Base-by-base conservation (phyloP, 1,140 invertebrate genomes). In the Aporrectodea caliginosa region DNA sequence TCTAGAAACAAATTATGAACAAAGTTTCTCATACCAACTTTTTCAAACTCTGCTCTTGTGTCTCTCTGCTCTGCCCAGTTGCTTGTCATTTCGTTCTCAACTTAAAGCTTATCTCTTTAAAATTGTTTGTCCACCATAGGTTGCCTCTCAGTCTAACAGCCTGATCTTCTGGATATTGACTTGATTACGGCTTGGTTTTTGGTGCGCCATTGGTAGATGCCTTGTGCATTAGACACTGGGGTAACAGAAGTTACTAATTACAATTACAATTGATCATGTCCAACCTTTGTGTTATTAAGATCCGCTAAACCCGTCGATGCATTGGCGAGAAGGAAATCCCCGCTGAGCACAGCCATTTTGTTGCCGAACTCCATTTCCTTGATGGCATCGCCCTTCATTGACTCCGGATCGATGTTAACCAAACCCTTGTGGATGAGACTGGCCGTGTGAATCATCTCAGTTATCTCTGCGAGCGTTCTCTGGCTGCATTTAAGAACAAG, bases 341-440 rank as follows among this genome's bases (percentile, higher is more conserved):
- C 96, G 85, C 93, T 94, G 0, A 98, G 89, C 16, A 98, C 89
- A 1, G 95, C 95, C 82, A 98, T 95, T 91, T 98, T 98, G 86
- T 98, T 98, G 6, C 95, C 95, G 89, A 95, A 96, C 73, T 93
- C 92, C 92, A 97, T 93, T 85, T 96, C 94, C 70, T 91, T 90
- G 16, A 91, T 87, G 78, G 91, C 82, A 29, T 83, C 90, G 80
- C 90, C 85, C 84, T 88, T 89, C 73, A 77, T 73, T 33, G 81
- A 77, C 0, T 80, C 78, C 33, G 84, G 81, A 84, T 92, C 91
- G 84, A 96, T 91, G 86, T 97, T 96, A 0, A 96, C 93, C 35
- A 89, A 85, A 73, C 87, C 87, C 82, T 85, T 86, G 79, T 88
- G 87, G 69, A 88, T 86, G 12, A 88, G 81, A 32, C 83, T 86